These are phyloP conservation scores for Procavia capensis DNA, from an alignment of 2,113 vertebrate species.

Conservation along the genomic window DNA sequence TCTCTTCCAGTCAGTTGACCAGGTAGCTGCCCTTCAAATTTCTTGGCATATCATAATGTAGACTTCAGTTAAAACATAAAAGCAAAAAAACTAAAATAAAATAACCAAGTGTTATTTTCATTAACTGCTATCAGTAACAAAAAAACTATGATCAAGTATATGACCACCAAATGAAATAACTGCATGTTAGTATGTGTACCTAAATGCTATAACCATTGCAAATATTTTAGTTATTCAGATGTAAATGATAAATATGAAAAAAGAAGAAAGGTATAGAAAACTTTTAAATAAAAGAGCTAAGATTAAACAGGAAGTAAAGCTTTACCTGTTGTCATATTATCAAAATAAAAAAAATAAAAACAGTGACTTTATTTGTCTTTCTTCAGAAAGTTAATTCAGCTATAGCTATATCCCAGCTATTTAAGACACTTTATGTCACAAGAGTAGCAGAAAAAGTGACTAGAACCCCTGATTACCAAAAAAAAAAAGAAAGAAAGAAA, in stretches of 20 bases:
- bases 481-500: no score
- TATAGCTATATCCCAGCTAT: not conserved
- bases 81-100: slow-evolving; percentile 13
- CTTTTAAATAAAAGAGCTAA: slow-evolving; percentile 61
- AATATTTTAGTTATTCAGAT: slow-evolving; percentile 28
- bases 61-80: slow-evolving; percentile 26
- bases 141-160: slow-evolving; percentile 66
- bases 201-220: slow-evolving; percentile 66
- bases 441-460: not conserved
- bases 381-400: not conserved
- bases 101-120: slow-evolving; percentile 65
- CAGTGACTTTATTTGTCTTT: slow-evolving; percentile 61
- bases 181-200: slow-evolving; percentile 55
- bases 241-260: slow-evolving; percentile 63
- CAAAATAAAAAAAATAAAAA: not conserved
- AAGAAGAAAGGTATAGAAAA: not conserved
- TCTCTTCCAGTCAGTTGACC: no score
- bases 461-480: not conserved
- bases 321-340: slow-evolving; percentile 28
- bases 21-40: no score
- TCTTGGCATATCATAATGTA: slow-evolving; percentile 52
- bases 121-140: slow-evolving; percentile 70
- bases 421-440: not conserved
- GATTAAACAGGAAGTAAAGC: slow-evolving; percentile 13
- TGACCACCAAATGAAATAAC: slow-evolving; percentile 6